Evolutionary conservation across 2,797 vertebrate species (phyloP), one percentile per base, ranked within the genome.

Genomic region (Remorina albescens): DNA sequence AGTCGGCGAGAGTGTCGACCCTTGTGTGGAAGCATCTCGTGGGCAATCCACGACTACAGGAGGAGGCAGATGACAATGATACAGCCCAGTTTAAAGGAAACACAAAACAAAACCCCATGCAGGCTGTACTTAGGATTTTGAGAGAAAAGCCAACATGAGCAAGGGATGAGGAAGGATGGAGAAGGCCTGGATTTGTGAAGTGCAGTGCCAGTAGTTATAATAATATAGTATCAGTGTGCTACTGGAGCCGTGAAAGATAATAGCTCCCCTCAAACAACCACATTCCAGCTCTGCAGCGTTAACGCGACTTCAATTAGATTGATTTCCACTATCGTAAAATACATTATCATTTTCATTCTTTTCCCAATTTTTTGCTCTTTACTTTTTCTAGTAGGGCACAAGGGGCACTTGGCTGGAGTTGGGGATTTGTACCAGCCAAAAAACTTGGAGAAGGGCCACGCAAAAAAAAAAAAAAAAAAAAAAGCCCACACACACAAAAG

Each of bases 201-300:
- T 64, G 76, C 71, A n/a, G 39, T 63, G 57, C 64, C 79, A 71
- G 71, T 30, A 41, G 53, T 75, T 75, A 28, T 85, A 89, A 85
- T 89, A 78, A 83, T 71, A 85, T 57, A 69, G 65, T 41, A 69
- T 80, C 54, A n/a, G 57, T 28, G 67, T 69, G 57, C 73, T 64
- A 37, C 72, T 76, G 83, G 70, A 81, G 76, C 78, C 25, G 65
- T 69, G 80, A 81, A 78, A 80, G 56, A 73, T 83, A 73, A 87
- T 67, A 16, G 55, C 70, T 64, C 34, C 63, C 44, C 42, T 73
- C 51, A 75, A 80, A 83, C 76, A 60, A 46, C 72, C 53, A 50
- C 76, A 75, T 86, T 78, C 81, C 56, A 81, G 67, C 67, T 75
- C 64, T 11, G 51, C 37, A 65, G 56, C 16, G 49, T 66, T 82